phyloP scores from a whole-genome alignment of 2,113 vertebrate genomes.

The Collichthys lucidus region DNA sequence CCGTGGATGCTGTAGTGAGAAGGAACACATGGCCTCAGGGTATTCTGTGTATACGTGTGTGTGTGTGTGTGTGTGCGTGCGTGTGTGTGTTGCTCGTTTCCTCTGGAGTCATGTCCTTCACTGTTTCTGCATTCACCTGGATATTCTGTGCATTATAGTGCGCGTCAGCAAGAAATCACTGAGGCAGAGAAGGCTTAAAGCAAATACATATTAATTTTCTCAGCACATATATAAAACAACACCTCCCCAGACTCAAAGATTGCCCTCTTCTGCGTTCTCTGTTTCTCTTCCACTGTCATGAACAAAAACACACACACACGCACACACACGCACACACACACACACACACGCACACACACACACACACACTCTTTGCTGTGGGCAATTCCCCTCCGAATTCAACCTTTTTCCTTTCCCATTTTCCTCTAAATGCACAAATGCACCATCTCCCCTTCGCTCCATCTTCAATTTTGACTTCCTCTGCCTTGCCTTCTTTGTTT shows the following conservation, averaged over 20 bases:
- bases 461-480: conserved; percentile 74
- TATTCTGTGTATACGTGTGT: conserved; percentile 11
- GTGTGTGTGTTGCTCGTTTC: conserved; percentile 52
- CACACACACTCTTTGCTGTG: conserved; percentile 30
- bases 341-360: not conserved
- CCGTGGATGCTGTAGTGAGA: conserved; percentile 49
- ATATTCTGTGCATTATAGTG: conserved; percentile 53
- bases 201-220: conserved; percentile 78
- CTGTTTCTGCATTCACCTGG: conserved; percentile 73
- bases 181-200: conserved; percentile 68
- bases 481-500: conserved; percentile 65
- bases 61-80: conserved; percentile 28
- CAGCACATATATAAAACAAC: conserved; percentile 56
- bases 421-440: conserved; percentile 61
- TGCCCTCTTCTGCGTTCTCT: conserved; percentile 15
- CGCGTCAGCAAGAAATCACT: conserved; percentile 74
- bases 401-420: conserved; percentile 47
- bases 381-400: conserved; percentile 40
- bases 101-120: conserved; percentile 74
- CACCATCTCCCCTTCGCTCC: conserved; percentile 46
- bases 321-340: conserved; percentile 5
- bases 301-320: conserved; percentile 14
- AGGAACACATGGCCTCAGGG: conserved; percentile 65
- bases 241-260: conserved; percentile 42
- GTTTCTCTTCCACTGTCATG: conserved; percentile 16